Base-by-base conservation (phyloP, 2,888 invertebrate species). In the Diarsia rubi region DNA sequence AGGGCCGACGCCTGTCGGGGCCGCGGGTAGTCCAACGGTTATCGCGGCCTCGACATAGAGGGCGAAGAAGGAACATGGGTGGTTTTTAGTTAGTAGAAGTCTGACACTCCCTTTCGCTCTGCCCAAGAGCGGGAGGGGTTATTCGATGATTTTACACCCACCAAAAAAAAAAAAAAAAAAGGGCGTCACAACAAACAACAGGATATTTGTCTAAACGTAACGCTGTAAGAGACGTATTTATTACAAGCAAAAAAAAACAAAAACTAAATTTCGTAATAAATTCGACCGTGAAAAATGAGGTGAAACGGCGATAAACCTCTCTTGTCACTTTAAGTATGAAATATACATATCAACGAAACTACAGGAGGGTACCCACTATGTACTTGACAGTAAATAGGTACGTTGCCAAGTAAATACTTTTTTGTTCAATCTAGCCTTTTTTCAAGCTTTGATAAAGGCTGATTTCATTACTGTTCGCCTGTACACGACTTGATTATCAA, bases 321-420 rank as follows among this genome's bases (percentile, higher is more conserved):
- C 27, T 72, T 78, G 84, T 81, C 83, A 73, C 72, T 78, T 78
- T 81, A 73, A 83, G 83, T 63, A 81, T 81, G 84, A 83, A 83
- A 83, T 78, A 83, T 78, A 74, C 54, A 73, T 73, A 73, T 83
- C 72, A 74, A 68, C 66, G 37, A 77, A 69, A 75, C 82, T 76
- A 69, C 60, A 16, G 21, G 19, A 67, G n/a, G 21, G n/a, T 49
- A 62, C 49, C 57, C 63, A 62, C 62, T 70, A 60, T 69, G 67
- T 21, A 68, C 31, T 78, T 63, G 57, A 52, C 69, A 63, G 59
- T 62, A 74, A 73, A 74, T 70, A 62, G 49, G 60, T 54, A 78
- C 52, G 24, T 44, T 68, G 45, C 27, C 45, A 70, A 73, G 57
- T 57, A 75, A 16, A 37, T 59, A 31, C 19, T 66, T 59, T n/a